Evolutionary conservation across 2,888 invertebrate species (phyloP).

Genomic region (Nephrocerus scutellatus): DNA sequence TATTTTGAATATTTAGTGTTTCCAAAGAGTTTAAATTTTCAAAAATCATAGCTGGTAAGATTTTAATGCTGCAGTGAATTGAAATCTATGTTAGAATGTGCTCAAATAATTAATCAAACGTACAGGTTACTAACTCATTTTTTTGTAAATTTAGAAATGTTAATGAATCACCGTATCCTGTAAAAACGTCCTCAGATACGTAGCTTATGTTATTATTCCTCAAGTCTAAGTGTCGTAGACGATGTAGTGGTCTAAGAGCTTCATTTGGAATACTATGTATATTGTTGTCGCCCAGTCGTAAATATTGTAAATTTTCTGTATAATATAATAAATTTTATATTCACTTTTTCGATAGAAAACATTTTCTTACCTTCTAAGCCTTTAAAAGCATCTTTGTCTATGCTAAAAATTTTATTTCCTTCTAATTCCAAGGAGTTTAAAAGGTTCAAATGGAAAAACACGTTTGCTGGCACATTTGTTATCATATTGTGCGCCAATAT

Average conservation of each 20-base stretch:
- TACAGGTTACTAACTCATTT: slow-evolving; percentile 64
- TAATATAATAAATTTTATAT: slow-evolving; percentile 21
- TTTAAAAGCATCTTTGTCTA: slow-evolving; percentile 78
- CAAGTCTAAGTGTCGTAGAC: slow-evolving; percentile 80
- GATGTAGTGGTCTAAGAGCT: slow-evolving; percentile 73
- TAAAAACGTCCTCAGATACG: slow-evolving; percentile 79
- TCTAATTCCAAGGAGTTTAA: slow-evolving; percentile 84
- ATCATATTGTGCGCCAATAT: slow-evolving; percentile 81
- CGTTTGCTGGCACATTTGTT: slow-evolving; percentile 68
- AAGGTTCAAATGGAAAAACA: slow-evolving; percentile 72
- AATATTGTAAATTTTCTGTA: slow-evolving; percentile 81
- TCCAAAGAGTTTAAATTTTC: slow-evolving; percentile 85
- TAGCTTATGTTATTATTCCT: slow-evolving; percentile 80
- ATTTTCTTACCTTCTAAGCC: slow-evolving; percentile 72
- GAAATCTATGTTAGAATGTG: too few species aligned
- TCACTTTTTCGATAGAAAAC: slow-evolving; percentile 3
- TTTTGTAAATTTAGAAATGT: slow-evolving; percentile 89
- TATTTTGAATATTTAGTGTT: slow-evolving; percentile 80
- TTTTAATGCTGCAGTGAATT: slow-evolving; percentile 62
- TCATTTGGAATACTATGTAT: slow-evolving; percentile 79
- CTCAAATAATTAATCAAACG: background rate
- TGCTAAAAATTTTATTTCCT: slow-evolving; percentile 71
- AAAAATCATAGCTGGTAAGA: slow-evolving; percentile 74
- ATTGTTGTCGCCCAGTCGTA: slow-evolving; percentile 82
- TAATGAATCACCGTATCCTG: slow-evolving; percentile 81